Conservation (phyloP, 2,888 invertebrate genomes). For the Microchrysa polita region DNA sequence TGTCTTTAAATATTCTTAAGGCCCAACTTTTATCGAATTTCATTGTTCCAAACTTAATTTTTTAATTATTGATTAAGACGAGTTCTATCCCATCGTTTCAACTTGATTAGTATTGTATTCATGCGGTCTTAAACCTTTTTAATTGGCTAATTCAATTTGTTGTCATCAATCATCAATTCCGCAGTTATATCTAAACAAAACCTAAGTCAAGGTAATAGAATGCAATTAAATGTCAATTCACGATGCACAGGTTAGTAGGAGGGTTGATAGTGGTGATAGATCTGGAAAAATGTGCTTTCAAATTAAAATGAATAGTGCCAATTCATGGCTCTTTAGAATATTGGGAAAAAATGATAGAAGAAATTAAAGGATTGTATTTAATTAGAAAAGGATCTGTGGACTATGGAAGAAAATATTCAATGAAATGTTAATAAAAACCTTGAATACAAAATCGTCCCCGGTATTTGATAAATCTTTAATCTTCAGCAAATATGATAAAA, state of each 20-base stretch:
- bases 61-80: not conserved
- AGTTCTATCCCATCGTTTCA: too few species aligned
- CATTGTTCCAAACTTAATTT: too few species aligned
- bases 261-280: constrained; percentile 7
- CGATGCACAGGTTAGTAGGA: constrained; percentile 6
- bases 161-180: not conserved
- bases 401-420: constrained; percentile 20
- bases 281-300: constrained; percentile 27
- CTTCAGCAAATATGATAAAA: constrained; percentile 84
- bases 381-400: too few species aligned
- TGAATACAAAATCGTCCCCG: constrained; percentile 71
- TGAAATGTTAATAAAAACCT: constrained; percentile 65
- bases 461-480: constrained; percentile 69
- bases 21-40: too few species aligned
- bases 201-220: constrained; percentile 34
- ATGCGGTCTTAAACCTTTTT: constrained; percentile 2
- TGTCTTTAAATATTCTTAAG: too few species aligned
- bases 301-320: too few species aligned
- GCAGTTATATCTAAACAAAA: not conserved
- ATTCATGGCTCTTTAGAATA: too few species aligned
- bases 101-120: too few species aligned
- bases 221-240: constrained; percentile 31
- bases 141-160: too few species aligned
- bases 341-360: too few species aligned
- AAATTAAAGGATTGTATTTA: not conserved